These are phyloP conservation scores for Drosophila repletoides DNA, from an alignment of 1,140 invertebrate species.

Conservation along the genomic window DNA sequence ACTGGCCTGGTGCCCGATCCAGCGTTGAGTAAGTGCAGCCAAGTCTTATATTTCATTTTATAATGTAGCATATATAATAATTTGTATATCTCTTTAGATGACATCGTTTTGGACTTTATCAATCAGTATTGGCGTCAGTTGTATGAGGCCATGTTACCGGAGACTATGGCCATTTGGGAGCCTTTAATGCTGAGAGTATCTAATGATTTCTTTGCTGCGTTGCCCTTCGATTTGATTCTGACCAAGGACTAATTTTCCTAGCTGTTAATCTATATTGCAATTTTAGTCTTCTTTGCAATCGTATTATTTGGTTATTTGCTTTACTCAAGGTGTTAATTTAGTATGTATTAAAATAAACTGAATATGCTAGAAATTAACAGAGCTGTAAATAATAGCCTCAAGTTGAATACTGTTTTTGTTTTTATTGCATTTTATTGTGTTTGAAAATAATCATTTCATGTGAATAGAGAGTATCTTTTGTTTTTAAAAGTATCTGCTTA, in stretches of 20 bases:
- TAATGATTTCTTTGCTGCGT: slow-evolving; percentile 69
- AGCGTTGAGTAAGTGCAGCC: slow-evolving; percentile 63
- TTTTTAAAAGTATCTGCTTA: too few relatives aligned
- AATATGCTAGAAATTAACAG: neutral
- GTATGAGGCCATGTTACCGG: slow-evolving; percentile 66
- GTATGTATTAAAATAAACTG: slow-evolving; percentile 56
- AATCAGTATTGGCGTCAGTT: slow-evolving; percentile 78
- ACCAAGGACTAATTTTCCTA: slow-evolving; percentile 43
- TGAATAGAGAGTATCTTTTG: too few relatives aligned
- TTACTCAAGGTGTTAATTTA: slow-evolving; percentile 53
- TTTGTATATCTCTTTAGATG: slow-evolving; percentile 44
- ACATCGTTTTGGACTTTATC: slow-evolving; percentile 75
- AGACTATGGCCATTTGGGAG: slow-evolving; percentile 68
- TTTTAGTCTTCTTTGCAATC: neutral
- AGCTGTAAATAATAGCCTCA: too few relatives aligned
- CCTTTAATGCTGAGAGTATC: slow-evolving; percentile 57
- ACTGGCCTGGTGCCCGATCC: slow-evolving; percentile 76
- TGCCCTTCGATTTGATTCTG: slow-evolving; percentile 70
- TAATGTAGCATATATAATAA: neutral
- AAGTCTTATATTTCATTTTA: too few relatives aligned
- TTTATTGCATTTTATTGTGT: neutral
- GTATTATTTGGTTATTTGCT: slow-evolving; percentile 25
- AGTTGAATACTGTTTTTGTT: too few relatives aligned
- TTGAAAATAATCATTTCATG: too few relatives aligned
- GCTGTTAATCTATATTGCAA: neutral